Percentiles rank a stretch among this genome's conserved stretches.
Evolutionary conservation across 2,113 vertebrate species (phyloP).

Genomic region (Clarias batrachus): DNA sequence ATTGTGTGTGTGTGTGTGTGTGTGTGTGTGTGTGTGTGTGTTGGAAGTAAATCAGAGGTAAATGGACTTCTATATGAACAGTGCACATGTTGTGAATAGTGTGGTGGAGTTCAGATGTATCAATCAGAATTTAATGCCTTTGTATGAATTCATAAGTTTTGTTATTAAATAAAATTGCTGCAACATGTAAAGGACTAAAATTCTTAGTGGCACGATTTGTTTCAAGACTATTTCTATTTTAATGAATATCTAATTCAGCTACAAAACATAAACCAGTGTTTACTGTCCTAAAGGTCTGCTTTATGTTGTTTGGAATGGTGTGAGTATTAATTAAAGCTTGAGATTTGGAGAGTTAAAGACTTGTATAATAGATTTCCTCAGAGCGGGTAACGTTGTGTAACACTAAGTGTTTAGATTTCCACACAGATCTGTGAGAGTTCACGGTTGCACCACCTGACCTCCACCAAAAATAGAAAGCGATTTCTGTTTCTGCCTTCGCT

Average conservation of each 20-base stretch:
- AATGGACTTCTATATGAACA: not conserved
- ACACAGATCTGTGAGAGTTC: not conserved
- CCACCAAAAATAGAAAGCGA: constrained; percentile 16
- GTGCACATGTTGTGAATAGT: not conserved
- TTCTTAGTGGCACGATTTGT: not conserved
- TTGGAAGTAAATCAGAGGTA: not conserved
- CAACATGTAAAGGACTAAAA: too few species aligned
- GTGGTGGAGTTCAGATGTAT: not conserved
- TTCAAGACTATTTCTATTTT: not conserved
- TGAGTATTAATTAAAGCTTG: not conserved
- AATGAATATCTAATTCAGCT: not conserved
- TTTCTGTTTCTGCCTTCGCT: not conserved
- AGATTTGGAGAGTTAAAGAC: not conserved
- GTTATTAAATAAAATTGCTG: not conserved
- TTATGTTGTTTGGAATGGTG: not conserved
- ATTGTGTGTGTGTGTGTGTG: too few species aligned
- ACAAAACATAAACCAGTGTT: not conserved
- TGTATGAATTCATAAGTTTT: not conserved
- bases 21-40: not conserved
- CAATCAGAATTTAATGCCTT: not conserved
- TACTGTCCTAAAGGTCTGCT: not conserved
- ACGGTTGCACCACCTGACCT: constrained; percentile 7
- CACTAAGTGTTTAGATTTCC: not conserved
- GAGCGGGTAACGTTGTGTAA: constrained; percentile 6
- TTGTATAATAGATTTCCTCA: not conserved